phyloP scores from a whole-genome alignment of 1,140 invertebrate genomes.

The Leucophenga varia region DNA sequence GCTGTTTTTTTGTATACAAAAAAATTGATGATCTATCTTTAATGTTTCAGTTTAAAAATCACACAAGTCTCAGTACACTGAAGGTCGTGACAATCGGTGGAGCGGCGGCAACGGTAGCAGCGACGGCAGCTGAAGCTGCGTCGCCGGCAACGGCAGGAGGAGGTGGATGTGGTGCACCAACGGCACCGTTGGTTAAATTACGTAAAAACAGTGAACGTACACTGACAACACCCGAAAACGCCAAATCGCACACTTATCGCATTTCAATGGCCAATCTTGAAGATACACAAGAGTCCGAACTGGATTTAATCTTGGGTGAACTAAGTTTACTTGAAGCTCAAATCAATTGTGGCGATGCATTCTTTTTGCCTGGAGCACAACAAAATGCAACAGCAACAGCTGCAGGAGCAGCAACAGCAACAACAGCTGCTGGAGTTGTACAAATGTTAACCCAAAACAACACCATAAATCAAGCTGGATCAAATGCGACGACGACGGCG shows the following conservation, averaged over 20 bases:
- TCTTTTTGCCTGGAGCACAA: constrained; percentile 38
- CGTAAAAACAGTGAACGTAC: constrained; percentile 42
- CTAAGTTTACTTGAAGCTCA: constrained; percentile 79
- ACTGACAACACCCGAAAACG: constrained; percentile 19
- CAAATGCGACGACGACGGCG: not conserved
- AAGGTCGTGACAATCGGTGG: too few relatives aligned
- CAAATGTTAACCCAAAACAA: too few relatives aligned
- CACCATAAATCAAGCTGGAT: too few relatives aligned
- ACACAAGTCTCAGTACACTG: constrained; percentile 12
- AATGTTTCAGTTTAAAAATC: constrained; percentile 18
- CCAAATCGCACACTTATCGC: constrained; percentile 64
- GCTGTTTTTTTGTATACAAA: constrained; percentile 5
- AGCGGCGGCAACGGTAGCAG: constrained; percentile 5
- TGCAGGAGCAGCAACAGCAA: constrained; percentile 44
- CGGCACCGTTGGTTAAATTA: constrained; percentile 45
- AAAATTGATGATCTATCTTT: too few relatives aligned
- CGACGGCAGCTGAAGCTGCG: not conserved
- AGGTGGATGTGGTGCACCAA: constrained; percentile 1
- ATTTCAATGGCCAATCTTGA: constrained; percentile 92
- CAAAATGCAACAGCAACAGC: constrained; percentile 22
- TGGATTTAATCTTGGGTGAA: constrained; percentile 94
- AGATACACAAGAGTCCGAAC: constrained; percentile 92
- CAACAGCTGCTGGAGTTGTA: constrained; percentile 32
- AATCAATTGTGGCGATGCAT: constrained; percentile 44
- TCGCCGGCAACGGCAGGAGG: constrained; percentile 14